Conservation (phyloP, 2,888 invertebrate species). For the Cephus runcator region DNA sequence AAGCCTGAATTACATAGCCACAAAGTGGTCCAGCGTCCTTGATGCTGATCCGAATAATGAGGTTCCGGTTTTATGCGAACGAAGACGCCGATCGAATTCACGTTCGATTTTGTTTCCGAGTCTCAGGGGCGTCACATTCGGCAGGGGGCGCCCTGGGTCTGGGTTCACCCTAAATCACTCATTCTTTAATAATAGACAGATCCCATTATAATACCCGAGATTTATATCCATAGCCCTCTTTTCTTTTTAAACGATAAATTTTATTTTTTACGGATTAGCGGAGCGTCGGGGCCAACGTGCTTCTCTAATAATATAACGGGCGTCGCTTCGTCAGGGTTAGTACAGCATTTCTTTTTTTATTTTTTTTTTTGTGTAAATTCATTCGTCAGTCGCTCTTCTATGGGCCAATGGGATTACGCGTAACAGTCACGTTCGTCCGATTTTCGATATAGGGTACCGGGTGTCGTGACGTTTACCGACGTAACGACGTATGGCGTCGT, state of each 20-base stretch:
- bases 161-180: constrained; percentile 65
- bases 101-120: constrained; percentile 34
- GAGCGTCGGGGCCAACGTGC: constrained; percentile 33
- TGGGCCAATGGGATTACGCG: too few species aligned
- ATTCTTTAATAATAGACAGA: constrained; percentile 67
- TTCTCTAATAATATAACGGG: constrained; percentile 8
- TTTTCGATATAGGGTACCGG: too few species aligned
- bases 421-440: too few species aligned
- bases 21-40: too few species aligned
- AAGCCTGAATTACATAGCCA: too few species aligned
- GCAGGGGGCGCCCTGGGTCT: constrained; percentile 43
- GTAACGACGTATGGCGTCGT: too few species aligned
- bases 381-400: too few species aligned
- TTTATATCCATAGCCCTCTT: constrained; percentile 64
- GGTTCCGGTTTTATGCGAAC: constrained; percentile 37
- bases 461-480: too few species aligned
- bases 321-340: too few species aligned
- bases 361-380: too few species aligned
- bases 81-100: constrained; percentile 59
- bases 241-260: constrained; percentile 65
- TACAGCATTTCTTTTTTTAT: too few species aligned
- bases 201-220: constrained; percentile 66
- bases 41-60: constrained; percentile 17
- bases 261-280: constrained; percentile 45
- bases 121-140: too few species aligned